A percentile compares a stretch with the other conserved stretches of the same genome.
Conservation (phyloP, 2,113 vertebrate species). For the Pseudonaja textilis region DNA sequence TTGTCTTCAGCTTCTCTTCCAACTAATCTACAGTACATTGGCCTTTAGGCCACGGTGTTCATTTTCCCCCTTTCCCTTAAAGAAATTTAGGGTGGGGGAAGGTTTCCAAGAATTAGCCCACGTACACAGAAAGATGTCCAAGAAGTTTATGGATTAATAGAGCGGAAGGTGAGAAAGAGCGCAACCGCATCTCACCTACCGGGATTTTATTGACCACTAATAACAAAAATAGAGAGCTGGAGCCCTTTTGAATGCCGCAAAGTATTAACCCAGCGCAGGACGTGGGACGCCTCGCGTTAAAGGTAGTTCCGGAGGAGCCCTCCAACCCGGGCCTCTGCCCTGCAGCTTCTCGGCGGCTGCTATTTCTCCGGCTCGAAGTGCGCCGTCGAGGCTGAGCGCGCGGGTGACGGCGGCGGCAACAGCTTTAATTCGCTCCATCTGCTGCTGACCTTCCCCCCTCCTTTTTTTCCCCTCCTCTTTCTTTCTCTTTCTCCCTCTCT, state of each 20-base stretch:
- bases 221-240: background rate
- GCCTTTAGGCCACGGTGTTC: background rate
- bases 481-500: background rate
- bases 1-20: background rate
- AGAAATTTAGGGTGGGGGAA: background rate
- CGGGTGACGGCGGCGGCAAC: background rate
- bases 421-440: slow-evolving; percentile 28
- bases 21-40: background rate
- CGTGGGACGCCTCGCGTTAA: background rate
- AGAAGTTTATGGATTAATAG: background rate
- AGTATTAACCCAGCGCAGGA: background rate
- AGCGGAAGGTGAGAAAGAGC: background rate
- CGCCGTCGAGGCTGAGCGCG: slow-evolving; percentile 6
- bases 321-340: background rate
- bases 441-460: background rate
- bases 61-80: background rate
- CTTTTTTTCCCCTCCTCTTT: background rate
- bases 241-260: background rate
- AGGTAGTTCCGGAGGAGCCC: background rate
- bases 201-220: background rate
- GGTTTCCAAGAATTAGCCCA: background rate
- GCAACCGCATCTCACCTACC: background rate
- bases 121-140: background rate
- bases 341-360: background rate
- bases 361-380: background rate